Percentiles rank a stretch among this genome's conserved stretches.
Evolutionary conservation across 2,797 vertebrate species (phyloP).

Genomic region (Chrysocyon brachyurus): DNA sequence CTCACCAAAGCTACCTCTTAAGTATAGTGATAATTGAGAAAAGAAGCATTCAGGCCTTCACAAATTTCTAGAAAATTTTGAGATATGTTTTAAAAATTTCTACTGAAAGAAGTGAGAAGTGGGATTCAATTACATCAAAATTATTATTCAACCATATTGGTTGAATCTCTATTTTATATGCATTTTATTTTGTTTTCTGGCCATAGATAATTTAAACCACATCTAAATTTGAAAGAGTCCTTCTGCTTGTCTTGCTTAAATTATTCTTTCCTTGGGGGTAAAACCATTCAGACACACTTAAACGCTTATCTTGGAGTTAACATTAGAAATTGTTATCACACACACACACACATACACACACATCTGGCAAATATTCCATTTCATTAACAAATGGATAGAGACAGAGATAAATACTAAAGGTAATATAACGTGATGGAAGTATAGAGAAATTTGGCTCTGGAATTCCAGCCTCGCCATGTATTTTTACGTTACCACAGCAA

Average conservation of each 20-base stretch:
- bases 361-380: neutral
- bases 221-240: slow-evolving; percentile 25
- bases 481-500: neutral
- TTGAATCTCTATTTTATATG: neutral
- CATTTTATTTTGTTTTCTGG: slow-evolving; percentile 59
- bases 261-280: neutral
- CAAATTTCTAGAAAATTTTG: neutral
- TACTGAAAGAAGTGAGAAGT: slow-evolving; percentile 3
- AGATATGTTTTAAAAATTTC: neutral
- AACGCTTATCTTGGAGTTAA: neutral
- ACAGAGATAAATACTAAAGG: neutral
- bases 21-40: neutral
- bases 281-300: neutral
- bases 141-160: slow-evolving; percentile 11
- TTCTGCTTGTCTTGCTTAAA: neutral
- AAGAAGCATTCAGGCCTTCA: neutral
- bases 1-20: neutral
- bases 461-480: neutral
- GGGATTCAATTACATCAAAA: neutral
- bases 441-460: neutral
- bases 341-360: neutral
- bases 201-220: slow-evolving; percentile 47
- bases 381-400: neutral
- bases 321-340: neutral
- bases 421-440: neutral